A percentile compares a stretch with the other conserved stretches of the same genome.
Conservation (phyloP, 2,113 vertebrate species). For the Megaceryle torquata region DNA sequence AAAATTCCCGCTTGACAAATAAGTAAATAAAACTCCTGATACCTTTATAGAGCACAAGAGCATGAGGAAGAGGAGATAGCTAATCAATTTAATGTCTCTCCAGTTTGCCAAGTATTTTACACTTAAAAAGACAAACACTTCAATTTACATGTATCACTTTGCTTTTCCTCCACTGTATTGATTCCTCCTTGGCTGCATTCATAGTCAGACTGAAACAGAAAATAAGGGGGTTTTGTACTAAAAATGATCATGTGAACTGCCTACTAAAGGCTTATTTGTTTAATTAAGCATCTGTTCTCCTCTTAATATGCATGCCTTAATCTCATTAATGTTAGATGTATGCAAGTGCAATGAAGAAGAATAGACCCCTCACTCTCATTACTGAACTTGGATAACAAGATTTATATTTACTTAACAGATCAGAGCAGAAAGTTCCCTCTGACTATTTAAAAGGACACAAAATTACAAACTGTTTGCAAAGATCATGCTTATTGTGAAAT, state of each 20-base stretch:
- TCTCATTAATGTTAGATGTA: conserved; percentile 75
- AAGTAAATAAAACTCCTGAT: conserved; percentile 45
- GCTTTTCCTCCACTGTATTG: conserved; percentile 10
- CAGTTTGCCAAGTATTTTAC: conserved; percentile 43
- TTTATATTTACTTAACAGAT: conserved; percentile 78
- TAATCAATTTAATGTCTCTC: conserved; percentile 24
- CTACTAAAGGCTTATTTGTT: conserved; percentile 74
- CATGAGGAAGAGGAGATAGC: neutral
- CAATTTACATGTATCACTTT: neutral
- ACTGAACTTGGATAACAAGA: conserved; percentile 73
- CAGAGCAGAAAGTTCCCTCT: conserved; percentile 64
- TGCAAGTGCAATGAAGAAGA: conserved; percentile 64
- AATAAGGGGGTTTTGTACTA: conserved; percentile 64
- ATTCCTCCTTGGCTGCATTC: conserved; percentile 47
- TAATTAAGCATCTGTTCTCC: conserved; percentile 76
- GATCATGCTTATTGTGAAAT: conserved; percentile 64
- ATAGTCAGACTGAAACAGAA: conserved; percentile 37
- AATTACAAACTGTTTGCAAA: conserved; percentile 58
- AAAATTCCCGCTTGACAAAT: conserved; percentile 29
- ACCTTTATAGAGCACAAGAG: conserved; percentile 2
- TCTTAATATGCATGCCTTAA: conserved; percentile 70
- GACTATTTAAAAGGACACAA: conserved; percentile 66
- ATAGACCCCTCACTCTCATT: conserved; percentile 71
- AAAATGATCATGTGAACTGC: conserved; percentile 58
- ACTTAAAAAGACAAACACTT: neutral